Evolutionary conservation across 2,888 invertebrate genomes (phyloP).

Genomic region (Resseliella maxima): DNA sequence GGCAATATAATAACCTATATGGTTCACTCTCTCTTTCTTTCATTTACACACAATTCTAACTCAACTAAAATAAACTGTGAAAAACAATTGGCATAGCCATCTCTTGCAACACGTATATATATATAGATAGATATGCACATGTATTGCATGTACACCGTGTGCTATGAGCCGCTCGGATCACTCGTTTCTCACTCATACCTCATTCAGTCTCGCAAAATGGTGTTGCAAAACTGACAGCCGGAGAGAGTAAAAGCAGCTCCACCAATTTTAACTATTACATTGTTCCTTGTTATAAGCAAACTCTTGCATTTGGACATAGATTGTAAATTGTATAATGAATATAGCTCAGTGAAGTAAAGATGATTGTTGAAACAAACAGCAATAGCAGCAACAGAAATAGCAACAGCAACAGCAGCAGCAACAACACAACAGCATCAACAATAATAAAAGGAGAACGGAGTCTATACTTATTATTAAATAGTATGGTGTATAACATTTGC

Average conservation of each 20-base stretch:
- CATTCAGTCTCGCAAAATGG: neutral
- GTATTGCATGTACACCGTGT: neutral
- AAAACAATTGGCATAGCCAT: neutral
- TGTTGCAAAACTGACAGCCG: constrained; percentile 31
- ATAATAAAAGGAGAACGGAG: constrained; percentile 43
- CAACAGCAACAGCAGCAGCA: constrained; percentile 12
- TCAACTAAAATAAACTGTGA: neutral
- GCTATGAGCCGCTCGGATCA: neutral
- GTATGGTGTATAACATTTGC: constrained; percentile 58
- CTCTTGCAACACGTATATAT: neutral
- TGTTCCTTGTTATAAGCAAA: constrained; percentile 13
- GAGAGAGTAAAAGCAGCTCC: constrained; percentile 37
- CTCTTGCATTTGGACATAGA: constrained; percentile 3
- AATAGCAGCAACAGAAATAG: neutral
- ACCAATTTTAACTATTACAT: constrained; percentile 49
- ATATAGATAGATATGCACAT: neutral
- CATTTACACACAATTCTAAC: neutral
- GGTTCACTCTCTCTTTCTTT: neutral
- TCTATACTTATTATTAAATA: constrained; percentile 56
- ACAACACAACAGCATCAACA: neutral
- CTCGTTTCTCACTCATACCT: neutral
- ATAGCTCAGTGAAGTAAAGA: constrained; percentile 47
- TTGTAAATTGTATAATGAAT: constrained; percentile 38
- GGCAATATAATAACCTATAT: constrained; percentile 44
- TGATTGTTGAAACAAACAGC: constrained; percentile 39